phyloP scores from a whole-genome alignment of 2,888 invertebrate genomes.

The Aphodius granarius region DNA sequence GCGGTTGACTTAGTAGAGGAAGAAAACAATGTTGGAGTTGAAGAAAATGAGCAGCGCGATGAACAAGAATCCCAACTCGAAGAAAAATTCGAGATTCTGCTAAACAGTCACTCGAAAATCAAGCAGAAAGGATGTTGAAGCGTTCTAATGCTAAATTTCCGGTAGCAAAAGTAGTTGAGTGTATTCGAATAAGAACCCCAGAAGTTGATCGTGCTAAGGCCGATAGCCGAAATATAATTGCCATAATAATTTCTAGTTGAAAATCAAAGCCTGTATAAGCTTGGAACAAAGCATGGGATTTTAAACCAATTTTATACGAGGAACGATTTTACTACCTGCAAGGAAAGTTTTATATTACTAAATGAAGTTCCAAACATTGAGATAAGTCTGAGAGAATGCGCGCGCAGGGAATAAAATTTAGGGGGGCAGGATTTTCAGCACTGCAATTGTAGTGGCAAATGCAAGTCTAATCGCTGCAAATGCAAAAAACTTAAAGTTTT shows the following conservation, averaged over 20 bases:
- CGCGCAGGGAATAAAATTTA: conserved; percentile 17
- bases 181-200: conserved; percentile 22
- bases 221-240: conserved; percentile 23
- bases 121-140: conserved; percentile 27
- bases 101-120: conserved; percentile 20
- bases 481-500: conserved; percentile 20
- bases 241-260: conserved; percentile 16
- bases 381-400: conserved; percentile 20
- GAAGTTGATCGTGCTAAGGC: conserved; percentile 26
- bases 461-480: conserved; percentile 24
- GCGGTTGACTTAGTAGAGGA: too few relatives aligned
- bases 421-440: conserved; percentile 25
- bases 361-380: conserved; percentile 23
- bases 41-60: too few relatives aligned
- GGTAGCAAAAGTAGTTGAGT: conserved; percentile 18
- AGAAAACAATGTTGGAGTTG: too few relatives aligned
- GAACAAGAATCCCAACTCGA: too few relatives aligned
- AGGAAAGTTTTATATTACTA: conserved; percentile 22
- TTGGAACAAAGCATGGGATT: conserved; percentile 28
- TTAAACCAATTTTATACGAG: conserved; percentile 27
- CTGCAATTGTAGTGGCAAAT: conserved; percentile 20
- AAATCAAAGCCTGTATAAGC: conserved; percentile 16
- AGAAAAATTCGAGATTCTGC: conserved; percentile 9
- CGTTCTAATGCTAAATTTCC: conserved; percentile 23
- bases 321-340: conserved; percentile 26